phyloP scores from a whole-genome alignment of 2,113 vertebrate genomes.

The Rousettus leschenaultii region DNA sequence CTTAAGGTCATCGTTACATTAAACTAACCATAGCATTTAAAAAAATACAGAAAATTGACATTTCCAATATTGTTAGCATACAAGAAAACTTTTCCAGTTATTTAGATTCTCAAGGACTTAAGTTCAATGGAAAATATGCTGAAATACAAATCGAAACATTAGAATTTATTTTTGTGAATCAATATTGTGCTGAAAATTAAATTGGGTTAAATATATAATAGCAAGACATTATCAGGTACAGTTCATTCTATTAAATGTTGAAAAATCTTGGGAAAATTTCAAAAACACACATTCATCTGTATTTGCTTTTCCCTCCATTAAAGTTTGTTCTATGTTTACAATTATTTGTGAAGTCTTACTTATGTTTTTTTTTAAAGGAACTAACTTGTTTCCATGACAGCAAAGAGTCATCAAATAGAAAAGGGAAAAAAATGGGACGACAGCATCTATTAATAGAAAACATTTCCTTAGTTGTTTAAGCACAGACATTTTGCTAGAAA shows the following conservation, averaged over 20 bases:
- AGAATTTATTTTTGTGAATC: slow-evolving; percentile 47
- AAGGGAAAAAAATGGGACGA: not conserved
- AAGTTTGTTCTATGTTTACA: slow-evolving; percentile 35
- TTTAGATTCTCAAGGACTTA: slow-evolving; percentile 1
- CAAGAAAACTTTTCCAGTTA: not conserved
- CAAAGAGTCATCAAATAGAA: slow-evolving; percentile 36
- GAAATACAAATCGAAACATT: slow-evolving; percentile 8
- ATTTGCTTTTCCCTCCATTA: not conserved
- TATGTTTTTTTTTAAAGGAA: slow-evolving; percentile 44
- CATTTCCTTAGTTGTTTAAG: slow-evolving; percentile 22
- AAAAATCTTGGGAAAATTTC: slow-evolving; percentile 39
- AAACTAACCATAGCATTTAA: not conserved
- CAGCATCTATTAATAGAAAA: slow-evolving; percentile 58
- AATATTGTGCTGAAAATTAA: slow-evolving; percentile 26
- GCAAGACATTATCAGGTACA: not conserved
- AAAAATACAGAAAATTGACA: not conserved
- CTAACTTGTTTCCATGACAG: slow-evolving; percentile 71
- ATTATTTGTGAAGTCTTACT: slow-evolving; percentile 58
- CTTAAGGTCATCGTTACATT: not conserved
- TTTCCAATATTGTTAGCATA: not conserved
- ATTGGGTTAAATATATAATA: slow-evolving; percentile 14
- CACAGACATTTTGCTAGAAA: not conserved
- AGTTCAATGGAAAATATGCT: not conserved
- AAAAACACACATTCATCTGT: not conserved
- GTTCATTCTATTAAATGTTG: not conserved